Conservation (phyloP, 2,888 invertebrate genomes). For the Thera obeliscata region DNA sequence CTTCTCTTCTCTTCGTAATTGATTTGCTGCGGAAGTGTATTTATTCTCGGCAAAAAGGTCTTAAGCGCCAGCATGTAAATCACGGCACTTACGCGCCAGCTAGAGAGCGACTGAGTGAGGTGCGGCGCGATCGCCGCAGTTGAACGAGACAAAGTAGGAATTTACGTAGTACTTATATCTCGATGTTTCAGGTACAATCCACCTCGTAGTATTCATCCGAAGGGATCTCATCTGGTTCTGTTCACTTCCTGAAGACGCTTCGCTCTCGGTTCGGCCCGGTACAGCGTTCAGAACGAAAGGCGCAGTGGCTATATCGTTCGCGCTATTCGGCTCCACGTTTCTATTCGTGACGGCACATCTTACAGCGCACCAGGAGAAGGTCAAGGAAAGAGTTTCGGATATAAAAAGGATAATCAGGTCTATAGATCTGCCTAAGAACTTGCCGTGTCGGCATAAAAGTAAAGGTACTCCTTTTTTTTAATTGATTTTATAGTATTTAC, state of each 20-base stretch:
- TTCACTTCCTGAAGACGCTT: conserved; percentile 95
- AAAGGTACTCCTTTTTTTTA: conserved; percentile 80
- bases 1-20: too few relatives aligned
- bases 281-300: conserved; percentile 97
- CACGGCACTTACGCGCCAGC: too few relatives aligned
- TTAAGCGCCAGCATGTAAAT: too few relatives aligned
- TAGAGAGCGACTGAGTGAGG: too few relatives aligned
- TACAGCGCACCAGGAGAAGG: conserved; percentile 95
- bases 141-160: too few relatives aligned
- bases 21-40: too few relatives aligned
- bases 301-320: conserved; percentile 96
- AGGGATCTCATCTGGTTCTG: conserved; percentile 98
- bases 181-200: conserved; percentile 88
- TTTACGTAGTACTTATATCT: too few relatives aligned
- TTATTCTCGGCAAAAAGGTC: too few relatives aligned
- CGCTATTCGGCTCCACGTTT: conserved; percentile 97
- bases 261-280: conserved; percentile 94
- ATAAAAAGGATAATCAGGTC: conserved; percentile 92
- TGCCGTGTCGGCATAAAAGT: conserved; percentile 90
- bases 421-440: conserved; percentile 91
- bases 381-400: conserved; percentile 93
- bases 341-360: conserved; percentile 98
- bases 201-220: conserved; percentile 93
- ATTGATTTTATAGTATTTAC: too few relatives aligned
- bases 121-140: too few relatives aligned